A percentile compares a stretch with the other conserved stretches of the same genome.
Evolutionary conservation across 2,797 vertebrate genomes (phyloP).

Genomic region (Acrossocheilus fasciatus): DNA sequence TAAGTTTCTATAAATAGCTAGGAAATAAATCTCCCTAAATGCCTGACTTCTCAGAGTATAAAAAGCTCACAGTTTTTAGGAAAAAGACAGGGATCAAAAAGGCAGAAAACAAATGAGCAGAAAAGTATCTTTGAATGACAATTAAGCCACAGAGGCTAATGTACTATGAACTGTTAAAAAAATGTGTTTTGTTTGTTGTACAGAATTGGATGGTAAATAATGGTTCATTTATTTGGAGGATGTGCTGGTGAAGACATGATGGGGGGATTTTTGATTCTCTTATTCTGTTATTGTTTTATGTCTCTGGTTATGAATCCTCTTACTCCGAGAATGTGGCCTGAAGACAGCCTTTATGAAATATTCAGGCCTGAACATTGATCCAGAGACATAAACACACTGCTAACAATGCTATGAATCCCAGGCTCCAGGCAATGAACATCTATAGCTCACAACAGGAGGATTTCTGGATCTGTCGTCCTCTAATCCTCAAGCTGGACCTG

Average conservation of each 20-base stretch:
- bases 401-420: constrained; percentile 55
- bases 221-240: constrained; percentile 49
- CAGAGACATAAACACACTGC: constrained; percentile 55
- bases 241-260: constrained; percentile 2
- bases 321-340: constrained; percentile 27
- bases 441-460: constrained; percentile 21
- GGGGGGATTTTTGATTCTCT: constrained; percentile 23
- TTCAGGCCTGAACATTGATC: constrained; percentile 58
- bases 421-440: constrained; percentile 45
- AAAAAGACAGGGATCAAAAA: constrained; percentile 33
- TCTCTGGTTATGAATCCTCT: constrained; percentile 18
- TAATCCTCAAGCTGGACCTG: constrained; percentile 1
- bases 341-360: constrained; percentile 61
- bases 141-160: constrained; percentile 49
- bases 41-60: neutral
- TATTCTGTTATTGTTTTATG: constrained; percentile 7
- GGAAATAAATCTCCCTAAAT: neutral
- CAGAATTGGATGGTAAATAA: constrained; percentile 33
- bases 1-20: constrained; percentile 21
- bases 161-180: constrained; percentile 43
- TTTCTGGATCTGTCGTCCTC: constrained; percentile 26
- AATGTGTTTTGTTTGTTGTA: constrained; percentile 34
- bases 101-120: constrained; percentile 47
- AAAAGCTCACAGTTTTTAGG: neutral
- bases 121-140: constrained; percentile 36